These are phyloP conservation scores for Cephus nigrinus DNA, from an alignment of 2,888 invertebrate species.

Conservation along the genomic window DNA sequence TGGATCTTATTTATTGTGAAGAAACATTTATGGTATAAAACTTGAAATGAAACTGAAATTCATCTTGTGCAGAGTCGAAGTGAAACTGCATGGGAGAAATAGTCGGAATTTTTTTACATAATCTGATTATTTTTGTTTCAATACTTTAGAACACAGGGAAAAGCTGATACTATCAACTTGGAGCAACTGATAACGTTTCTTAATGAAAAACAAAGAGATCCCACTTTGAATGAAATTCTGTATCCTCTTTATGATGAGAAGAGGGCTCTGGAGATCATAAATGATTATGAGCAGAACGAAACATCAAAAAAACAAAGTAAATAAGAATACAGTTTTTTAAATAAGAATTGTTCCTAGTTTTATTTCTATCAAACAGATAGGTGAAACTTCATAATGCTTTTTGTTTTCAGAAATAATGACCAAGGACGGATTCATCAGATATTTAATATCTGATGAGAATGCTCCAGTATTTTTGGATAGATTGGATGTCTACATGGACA, in stretches of 20 bases:
- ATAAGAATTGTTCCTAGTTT: background rate
- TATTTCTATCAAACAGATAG: background rate
- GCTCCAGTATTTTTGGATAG: slow-evolving; percentile 98
- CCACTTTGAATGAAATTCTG: slow-evolving; percentile 97
- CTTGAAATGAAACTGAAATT: background rate
- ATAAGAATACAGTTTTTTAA: slow-evolving; percentile 38
- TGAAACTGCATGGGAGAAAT: too few relatives aligned
- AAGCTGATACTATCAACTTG: slow-evolving; percentile 86
- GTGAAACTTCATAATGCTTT: background rate
- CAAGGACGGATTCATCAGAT: slow-evolving; percentile 96
- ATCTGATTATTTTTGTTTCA: background rate
- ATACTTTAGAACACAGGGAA: slow-evolving; percentile 83
- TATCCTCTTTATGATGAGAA: slow-evolving; percentile 97
- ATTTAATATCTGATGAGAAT: slow-evolving; percentile 99
- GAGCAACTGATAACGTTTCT: slow-evolving; percentile 92
- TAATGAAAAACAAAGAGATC: slow-evolving; percentile 98
- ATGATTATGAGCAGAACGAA: slow-evolving; percentile 89
- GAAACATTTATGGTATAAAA: background rate
- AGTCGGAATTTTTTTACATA: too few relatives aligned
- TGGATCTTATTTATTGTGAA: background rate
- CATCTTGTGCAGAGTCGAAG: too few relatives aligned
- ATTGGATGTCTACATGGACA: slow-evolving; percentile 97
- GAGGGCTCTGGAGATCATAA: slow-evolving; percentile 91
- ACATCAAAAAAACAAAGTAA: slow-evolving; percentile 78
- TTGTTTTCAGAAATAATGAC: slow-evolving; percentile 79